These are phyloP conservation scores for Micromesistius poutassou DNA, from an alignment of 2,797 vertebrate genomes.

Conservation along the genomic window DNA sequence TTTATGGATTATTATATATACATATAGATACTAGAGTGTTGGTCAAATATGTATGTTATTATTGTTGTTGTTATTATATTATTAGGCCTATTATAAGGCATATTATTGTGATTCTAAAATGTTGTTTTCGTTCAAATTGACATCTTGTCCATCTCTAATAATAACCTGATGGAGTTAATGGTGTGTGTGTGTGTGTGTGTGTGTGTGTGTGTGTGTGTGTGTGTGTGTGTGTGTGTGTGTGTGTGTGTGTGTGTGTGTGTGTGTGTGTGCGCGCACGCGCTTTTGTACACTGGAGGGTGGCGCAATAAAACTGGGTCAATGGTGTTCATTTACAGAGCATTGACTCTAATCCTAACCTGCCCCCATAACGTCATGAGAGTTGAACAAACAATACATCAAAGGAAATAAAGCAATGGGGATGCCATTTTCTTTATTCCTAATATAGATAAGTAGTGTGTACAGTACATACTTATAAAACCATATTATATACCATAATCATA, in stretches of 20 bases:
- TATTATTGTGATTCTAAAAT: neutral
- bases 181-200: conserved; percentile 2
- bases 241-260: conserved; percentile 3
- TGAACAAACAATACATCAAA: neutral
- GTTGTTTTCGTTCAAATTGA: neutral
- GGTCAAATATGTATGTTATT: neutral
- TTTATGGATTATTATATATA: neutral
- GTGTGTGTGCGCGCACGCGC: neutral
- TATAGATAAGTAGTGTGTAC: neutral
- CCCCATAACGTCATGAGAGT: conserved; percentile 2
- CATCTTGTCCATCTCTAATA: neutral
- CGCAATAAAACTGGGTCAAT: conserved; percentile 58
- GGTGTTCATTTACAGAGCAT: conserved; percentile 65
- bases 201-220: neutral
- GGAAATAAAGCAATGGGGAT: neutral
- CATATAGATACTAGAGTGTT: neutral
- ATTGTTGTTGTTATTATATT: neutral
- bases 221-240: conserved; percentile 1
- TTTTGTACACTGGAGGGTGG: conserved; percentile 29
- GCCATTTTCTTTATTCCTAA: neutral
- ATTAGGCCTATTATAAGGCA: neutral
- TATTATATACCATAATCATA: neutral
- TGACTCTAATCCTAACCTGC: conserved; percentile 34
- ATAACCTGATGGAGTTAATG: neutral
- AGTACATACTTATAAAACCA: neutral